phyloP scores from a whole-genome alignment of 2,113 vertebrate species.

The Sterna hirundo region DNA sequence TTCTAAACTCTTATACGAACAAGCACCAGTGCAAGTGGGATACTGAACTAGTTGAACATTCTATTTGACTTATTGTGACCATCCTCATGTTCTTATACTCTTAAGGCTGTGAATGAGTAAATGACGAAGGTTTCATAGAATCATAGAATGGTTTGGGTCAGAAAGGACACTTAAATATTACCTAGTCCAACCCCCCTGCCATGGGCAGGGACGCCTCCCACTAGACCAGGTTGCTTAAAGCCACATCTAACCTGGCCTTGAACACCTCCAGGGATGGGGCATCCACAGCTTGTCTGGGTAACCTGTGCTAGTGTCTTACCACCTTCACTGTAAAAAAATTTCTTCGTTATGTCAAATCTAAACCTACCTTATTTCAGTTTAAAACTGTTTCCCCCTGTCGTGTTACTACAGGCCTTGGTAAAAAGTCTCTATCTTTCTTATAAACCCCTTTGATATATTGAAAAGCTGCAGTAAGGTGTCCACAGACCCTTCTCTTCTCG shows the following conservation, averaged over 20 bases:
- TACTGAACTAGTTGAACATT: background rate
- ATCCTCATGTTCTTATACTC: background rate
- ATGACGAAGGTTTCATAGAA: background rate
- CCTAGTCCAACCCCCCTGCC: rapidly evolving
- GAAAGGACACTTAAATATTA: background rate
- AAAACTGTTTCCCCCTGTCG: background rate
- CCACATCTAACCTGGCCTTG: background rate
- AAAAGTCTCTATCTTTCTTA: background rate
- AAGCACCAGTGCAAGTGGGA: background rate
- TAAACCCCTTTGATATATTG: background rate
- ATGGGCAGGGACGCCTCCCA: background rate
- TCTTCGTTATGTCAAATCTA: background rate
- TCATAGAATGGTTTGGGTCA: background rate
- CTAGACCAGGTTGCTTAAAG: background rate
- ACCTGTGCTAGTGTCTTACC: background rate
- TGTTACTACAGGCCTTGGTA: rapidly evolving
- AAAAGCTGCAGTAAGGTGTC: background rate
- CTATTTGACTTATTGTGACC: background rate
- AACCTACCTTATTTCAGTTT: background rate
- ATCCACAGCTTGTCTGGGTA: background rate
- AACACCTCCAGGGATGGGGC: background rate
- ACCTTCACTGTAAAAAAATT: rapidly evolving
- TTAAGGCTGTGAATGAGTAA: background rate
- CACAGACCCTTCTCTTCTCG: background rate
- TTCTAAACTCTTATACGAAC: background rate